A percentile compares a stretch with the other conserved stretches of the same genome.
Evolutionary conservation across 2,113 vertebrate species (phyloP).

Genomic region (Onychostruthus taczanowskii): DNA sequence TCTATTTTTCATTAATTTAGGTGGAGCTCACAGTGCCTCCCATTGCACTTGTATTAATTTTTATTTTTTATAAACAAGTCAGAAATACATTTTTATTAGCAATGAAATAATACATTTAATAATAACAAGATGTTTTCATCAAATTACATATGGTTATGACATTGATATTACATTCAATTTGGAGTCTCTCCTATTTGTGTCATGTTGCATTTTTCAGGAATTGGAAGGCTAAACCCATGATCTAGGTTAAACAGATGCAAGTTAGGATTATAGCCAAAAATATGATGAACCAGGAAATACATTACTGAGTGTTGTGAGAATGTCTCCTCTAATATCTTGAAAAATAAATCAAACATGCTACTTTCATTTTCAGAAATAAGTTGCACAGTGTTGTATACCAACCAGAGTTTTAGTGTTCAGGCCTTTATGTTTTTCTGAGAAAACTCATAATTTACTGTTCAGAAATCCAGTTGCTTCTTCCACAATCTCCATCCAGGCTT

Average conservation of each 20-base stretch:
- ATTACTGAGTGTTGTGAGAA: background rate
- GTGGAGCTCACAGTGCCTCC: slow-evolving; percentile 1
- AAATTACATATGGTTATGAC: background rate
- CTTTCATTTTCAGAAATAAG: background rate
- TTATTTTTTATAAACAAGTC: slow-evolving; percentile 31
- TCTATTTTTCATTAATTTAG: slow-evolving; percentile 61
- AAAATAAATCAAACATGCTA: background rate
- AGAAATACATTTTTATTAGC: slow-evolving; percentile 65
- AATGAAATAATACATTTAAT: slow-evolving; percentile 61
- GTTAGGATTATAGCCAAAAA: slow-evolving; percentile 10
- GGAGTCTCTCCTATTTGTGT: background rate
- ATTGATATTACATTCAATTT: background rate
- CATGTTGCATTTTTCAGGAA: background rate
- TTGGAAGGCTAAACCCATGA: slow-evolving; percentile 6
- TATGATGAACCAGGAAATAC: background rate
- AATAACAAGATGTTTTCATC: slow-evolving; percentile 25
- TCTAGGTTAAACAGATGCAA: background rate
- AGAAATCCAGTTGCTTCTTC: background rate
- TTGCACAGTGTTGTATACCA: background rate
- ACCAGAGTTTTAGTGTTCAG: background rate
- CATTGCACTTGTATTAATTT: slow-evolving; percentile 4
- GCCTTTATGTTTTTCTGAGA: background rate
- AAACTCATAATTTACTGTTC: background rate
- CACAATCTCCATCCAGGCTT: background rate
- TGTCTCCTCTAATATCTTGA: background rate